A percentile compares a stretch with the other conserved stretches of the same genome.
Evolutionary conservation across 2,113 vertebrate species (phyloP).

Genomic region (Neodon shergylaensis): DNA sequence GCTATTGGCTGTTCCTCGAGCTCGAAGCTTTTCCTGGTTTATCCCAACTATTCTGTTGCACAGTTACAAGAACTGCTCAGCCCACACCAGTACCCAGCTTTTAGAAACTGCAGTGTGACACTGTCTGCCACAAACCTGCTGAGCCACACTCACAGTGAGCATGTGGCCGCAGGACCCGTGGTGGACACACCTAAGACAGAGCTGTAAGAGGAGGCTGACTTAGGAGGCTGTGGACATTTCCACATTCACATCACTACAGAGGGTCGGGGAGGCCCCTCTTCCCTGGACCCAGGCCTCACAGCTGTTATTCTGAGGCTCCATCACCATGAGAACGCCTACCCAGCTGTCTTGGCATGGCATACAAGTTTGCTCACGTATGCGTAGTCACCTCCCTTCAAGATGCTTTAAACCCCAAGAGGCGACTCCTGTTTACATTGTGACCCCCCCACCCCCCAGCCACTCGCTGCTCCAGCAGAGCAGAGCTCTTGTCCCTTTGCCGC

Average conservation of each 20-base stretch:
- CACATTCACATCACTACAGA: background rate
- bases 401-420: background rate
- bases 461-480: background rate
- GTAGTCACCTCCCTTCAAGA: background rate
- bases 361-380: no score
- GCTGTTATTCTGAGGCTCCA: fast-evolving
- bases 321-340: background rate
- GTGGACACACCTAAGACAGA: background rate
- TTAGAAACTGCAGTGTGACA: no score
- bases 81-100: background rate
- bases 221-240: background rate
- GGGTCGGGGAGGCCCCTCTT: fast-evolving
- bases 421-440: background rate
- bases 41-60: background rate
- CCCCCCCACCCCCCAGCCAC: no score
- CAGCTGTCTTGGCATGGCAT: background rate
- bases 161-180: background rate
- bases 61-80: background rate
- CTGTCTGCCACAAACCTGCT: background rate
- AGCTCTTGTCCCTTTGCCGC: fast-evolving
- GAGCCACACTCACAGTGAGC: background rate
- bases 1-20: background rate
- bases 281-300: background rate
- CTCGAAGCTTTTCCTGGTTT: background rate
- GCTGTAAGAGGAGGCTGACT: fast-evolving